phyloP scores from a whole-genome alignment of 2,797 vertebrate species.

The Chanos chanos region DNA sequence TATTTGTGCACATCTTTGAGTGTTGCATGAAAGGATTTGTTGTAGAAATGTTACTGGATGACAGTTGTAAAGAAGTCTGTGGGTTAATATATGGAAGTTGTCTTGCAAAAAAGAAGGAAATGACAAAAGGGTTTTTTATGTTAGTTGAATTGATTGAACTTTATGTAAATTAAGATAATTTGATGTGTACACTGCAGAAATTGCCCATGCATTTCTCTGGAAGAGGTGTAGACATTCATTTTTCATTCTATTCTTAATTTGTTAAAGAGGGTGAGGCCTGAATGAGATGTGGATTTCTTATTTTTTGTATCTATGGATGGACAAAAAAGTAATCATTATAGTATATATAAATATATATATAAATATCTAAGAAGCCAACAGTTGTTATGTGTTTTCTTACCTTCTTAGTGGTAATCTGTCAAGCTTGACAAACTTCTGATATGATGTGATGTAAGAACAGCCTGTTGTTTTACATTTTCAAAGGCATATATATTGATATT shows the following conservation, averaged over 20 bases:
- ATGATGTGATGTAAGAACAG: no score
- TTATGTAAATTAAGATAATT: slow-evolving; percentile 60
- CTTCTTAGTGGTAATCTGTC: background rate
- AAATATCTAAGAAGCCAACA: slow-evolving; percentile 60
- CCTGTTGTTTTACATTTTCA: no score
- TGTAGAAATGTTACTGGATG: slow-evolving; percentile 11
- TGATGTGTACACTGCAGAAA: slow-evolving; percentile 22
- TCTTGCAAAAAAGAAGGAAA: slow-evolving; percentile 39
- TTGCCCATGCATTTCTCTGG: background rate
- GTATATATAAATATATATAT: slow-evolving; percentile 64
- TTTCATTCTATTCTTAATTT: slow-evolving; percentile 3
- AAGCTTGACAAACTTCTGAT: no score
- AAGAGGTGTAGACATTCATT: background rate
- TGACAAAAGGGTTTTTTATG: slow-evolving; percentile 39
- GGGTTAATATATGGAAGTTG: background rate
- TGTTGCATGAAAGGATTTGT: slow-evolving; percentile 32
- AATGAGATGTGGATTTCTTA: slow-evolving; percentile 36
- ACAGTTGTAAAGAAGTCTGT: slow-evolving; percentile 21
- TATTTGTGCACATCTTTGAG: slow-evolving; percentile 26
- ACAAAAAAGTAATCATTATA: slow-evolving; percentile 42
- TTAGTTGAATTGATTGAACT: slow-evolving; percentile 55
- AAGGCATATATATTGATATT: no score
- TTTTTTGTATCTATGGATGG: slow-evolving; percentile 50
- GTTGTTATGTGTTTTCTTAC: slow-evolving; percentile 30
- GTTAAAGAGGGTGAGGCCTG: slow-evolving; percentile 30